Base-by-base conservation (phyloP, 2,113 vertebrate species). In the Silurus meridionalis region DNA sequence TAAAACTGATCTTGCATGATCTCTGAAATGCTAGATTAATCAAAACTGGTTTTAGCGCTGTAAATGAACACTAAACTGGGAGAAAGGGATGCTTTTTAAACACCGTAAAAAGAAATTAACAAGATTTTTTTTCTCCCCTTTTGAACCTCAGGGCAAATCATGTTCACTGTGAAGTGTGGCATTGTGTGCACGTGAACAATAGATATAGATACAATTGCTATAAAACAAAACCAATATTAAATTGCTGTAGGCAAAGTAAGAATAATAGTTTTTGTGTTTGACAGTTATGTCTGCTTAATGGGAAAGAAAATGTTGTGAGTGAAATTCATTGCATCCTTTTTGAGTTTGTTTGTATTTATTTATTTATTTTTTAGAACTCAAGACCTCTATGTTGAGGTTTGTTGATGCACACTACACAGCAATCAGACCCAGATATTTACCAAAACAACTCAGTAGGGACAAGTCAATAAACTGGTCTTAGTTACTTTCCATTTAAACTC, bases 101-200 rank as follows among this genome's bases (percentile, higher is more conserved):
- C 11, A 23, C 19, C n/a, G 66, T 21, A 23, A 23, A 8, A 53
- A 50, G 14, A 53, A 69, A 37, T 13, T 37, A 37, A 37, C 37
- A 5, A 23, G 14, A 4, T 11, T 13, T 37, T 69, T 28, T 74
- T 50, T 75, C 21, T 72, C 81, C 53, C 37, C 55, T 80, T 74
- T 63, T 83, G 52, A 48, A 83, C 87, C 84, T 15, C 46, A 57
- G 50, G 80, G 84, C 81, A 80, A 21, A 1, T 19, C 57, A 21
- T 88, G 66, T 19, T 81, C 69, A 53, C 7, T 82, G 83, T 37
- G 52, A 80, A 37, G 17, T 83, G 55, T 58, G 48, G 25, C 6
- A 85, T 66, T 5, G 14, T 8, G 67, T n/a, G 78, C 55, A 86
- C 55, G 82, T 71, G 57, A 71, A 61, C 15, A 37, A n/a, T n/a